phyloP scores from a whole-genome alignment of 2,888 invertebrate genomes.

The Heliconius erato region DNA sequence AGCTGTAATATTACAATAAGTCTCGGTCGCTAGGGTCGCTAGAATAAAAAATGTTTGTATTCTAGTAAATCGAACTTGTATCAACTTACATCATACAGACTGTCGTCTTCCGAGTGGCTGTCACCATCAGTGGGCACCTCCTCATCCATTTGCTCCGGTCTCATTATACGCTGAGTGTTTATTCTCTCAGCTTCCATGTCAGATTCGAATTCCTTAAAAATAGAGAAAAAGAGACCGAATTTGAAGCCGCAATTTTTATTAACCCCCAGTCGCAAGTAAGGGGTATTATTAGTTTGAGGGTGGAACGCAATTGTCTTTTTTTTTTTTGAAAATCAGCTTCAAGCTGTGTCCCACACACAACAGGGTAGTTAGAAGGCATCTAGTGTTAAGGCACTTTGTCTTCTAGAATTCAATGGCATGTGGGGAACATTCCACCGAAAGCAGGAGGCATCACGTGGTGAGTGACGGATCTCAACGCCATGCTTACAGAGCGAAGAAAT shows the following conservation, averaged over 20 bases:
- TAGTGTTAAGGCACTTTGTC: background rate
- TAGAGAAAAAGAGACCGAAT: background rate
- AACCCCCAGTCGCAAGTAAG: no score
- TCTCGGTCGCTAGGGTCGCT: no score
- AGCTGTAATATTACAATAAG: background rate
- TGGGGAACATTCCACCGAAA: background rate
- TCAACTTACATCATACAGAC: conserved; percentile 71
- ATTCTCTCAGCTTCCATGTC: conserved; percentile 52
- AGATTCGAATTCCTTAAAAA: conserved; percentile 63
- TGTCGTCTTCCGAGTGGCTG: conserved; percentile 65
- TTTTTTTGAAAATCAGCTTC: background rate
- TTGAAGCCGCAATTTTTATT: no score
- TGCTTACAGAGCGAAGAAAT: background rate
- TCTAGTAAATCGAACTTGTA: background rate
- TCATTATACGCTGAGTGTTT: conserved; percentile 63
- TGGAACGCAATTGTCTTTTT: no score
- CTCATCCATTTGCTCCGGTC: conserved; percentile 75
- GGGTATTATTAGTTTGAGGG: no score
- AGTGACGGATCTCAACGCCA: no score
- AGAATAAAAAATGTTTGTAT: no score
- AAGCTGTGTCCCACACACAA: background rate
- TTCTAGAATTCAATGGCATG: no score
- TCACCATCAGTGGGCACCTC: conserved; percentile 70
- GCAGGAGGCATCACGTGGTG: background rate
- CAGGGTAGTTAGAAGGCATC: background rate